Conservation (phyloP, 1,140 invertebrate genomes). For the Chironomus tepperi region DNA sequence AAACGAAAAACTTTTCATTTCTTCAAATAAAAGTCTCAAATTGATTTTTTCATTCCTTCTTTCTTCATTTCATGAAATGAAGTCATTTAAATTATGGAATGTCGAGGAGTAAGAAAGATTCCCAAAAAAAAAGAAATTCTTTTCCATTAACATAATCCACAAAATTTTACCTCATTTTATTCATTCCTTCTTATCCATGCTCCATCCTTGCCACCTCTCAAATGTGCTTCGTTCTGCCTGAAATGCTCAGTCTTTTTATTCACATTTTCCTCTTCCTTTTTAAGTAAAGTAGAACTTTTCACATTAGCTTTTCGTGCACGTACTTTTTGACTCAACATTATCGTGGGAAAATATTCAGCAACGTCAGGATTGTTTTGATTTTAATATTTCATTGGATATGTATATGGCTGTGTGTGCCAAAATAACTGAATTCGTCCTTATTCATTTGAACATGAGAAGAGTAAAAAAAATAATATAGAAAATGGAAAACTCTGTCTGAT, state of each 20-base stretch:
- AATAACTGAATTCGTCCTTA: not conserved
- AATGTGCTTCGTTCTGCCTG: too few relatives aligned
- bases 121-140: not conserved
- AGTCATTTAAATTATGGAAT: too few relatives aligned
- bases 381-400: too few relatives aligned
- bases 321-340: slow-evolving; percentile 13
- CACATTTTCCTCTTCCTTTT: slow-evolving; percentile 5
- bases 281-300: slow-evolving; percentile 8
- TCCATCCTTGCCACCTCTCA: not conserved
- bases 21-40: too few relatives aligned
- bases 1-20: too few relatives aligned
- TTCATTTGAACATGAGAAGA: not conserved
- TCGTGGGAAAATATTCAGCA: not conserved
- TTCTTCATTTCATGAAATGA: too few relatives aligned
- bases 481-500: slow-evolving; percentile 7
- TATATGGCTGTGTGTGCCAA: not conserved
- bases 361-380: not conserved
- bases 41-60: too few relatives aligned
- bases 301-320: slow-evolving; percentile 1
- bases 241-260: too few relatives aligned
- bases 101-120: not conserved
- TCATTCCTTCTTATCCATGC: not conserved
- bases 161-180: not conserved
- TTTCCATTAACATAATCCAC: not conserved
- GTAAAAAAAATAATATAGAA: not conserved